Conservation (phyloP, 2,888 invertebrate species). For the Nomada fucata region DNA sequence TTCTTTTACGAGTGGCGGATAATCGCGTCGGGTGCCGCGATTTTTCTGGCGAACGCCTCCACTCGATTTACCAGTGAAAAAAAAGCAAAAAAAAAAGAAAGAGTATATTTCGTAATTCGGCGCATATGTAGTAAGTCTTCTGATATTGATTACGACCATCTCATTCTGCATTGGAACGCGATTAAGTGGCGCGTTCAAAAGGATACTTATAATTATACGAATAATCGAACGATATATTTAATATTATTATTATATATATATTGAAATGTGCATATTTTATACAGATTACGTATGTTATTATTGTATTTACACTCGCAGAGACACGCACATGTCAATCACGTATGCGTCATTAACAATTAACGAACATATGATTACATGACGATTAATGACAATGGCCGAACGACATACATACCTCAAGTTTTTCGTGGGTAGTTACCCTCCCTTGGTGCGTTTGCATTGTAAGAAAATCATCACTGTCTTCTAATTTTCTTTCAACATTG, state of each 20-base stretch:
- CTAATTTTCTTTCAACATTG: conserved; percentile 5
- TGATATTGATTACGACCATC: conserved; percentile 66
- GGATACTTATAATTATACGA: conserved; percentile 79
- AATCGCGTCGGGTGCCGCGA: conserved; percentile 37
- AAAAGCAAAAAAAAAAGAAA: conserved; percentile 14
- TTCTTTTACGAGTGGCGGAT: conserved; percentile 31
- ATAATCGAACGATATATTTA: conserved; percentile 77
- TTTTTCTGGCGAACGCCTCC: conserved; percentile 37
- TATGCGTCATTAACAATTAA: background rate
- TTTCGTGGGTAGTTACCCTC: conserved; percentile 77
- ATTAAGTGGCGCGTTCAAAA: conserved; percentile 68
- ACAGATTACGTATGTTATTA: conserved; percentile 53
- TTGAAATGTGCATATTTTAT: conserved; percentile 67
- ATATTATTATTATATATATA: conserved; percentile 59
- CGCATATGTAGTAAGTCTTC: conserved; percentile 51
- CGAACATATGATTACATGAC: conserved; percentile 41
- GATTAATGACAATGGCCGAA: conserved; percentile 74
- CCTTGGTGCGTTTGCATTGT: conserved; percentile 71
- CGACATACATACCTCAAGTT: conserved; percentile 82
- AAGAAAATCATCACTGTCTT: conserved; percentile 10
- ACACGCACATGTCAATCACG: conserved; percentile 44
- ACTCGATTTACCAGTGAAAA: conserved; percentile 63
- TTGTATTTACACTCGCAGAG: conserved; percentile 56
- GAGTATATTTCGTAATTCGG: conserved; percentile 49
- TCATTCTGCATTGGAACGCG: conserved; percentile 49